phyloP scores from a whole-genome alignment of 2,113 vertebrate genomes.

The Ornithorhynchus anatinus region DNA sequence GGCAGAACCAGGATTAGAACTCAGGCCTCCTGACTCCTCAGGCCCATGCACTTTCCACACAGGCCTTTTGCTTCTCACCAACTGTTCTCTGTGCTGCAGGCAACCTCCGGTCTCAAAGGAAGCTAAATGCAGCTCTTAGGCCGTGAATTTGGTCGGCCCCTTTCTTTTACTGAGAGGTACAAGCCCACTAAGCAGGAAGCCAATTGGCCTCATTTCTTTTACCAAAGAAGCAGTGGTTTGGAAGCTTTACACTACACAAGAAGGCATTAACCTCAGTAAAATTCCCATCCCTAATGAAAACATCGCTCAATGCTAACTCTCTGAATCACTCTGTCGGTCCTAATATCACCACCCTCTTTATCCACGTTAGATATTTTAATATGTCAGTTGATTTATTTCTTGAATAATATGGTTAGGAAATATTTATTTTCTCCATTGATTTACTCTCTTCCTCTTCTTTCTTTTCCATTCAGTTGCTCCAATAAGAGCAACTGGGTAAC shows the following conservation, averaged over 20 bases:
- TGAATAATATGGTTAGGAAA: not conserved
- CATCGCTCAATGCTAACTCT: not conserved
- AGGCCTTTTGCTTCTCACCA: too few species aligned
- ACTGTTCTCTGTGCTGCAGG: too few species aligned
- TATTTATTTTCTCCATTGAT: not conserved
- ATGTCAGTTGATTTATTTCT: not conserved
- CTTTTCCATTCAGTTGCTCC: not conserved
- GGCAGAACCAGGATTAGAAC: too few species aligned
- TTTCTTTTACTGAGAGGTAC: too few species aligned
- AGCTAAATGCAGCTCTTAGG: too few species aligned
- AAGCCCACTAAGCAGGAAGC: too few species aligned
- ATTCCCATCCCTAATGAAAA: conserved; percentile 10
- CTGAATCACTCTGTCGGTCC: not conserved
- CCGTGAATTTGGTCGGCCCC: too few species aligned
- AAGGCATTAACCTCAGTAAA: not conserved
- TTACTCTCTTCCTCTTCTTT: not conserved
- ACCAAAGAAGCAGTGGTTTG: not conserved
- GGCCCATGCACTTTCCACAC: too few species aligned
- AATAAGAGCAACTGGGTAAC: not conserved
- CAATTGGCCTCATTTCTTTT: not conserved
- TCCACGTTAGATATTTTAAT: not conserved
- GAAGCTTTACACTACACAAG: not conserved
- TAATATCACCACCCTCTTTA: not conserved
- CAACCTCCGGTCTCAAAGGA: too few species aligned
- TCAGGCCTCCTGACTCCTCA: too few species aligned